Conservation (phyloP, 2,113 vertebrate genomes). For the Dendrocopos noguchii region DNA sequence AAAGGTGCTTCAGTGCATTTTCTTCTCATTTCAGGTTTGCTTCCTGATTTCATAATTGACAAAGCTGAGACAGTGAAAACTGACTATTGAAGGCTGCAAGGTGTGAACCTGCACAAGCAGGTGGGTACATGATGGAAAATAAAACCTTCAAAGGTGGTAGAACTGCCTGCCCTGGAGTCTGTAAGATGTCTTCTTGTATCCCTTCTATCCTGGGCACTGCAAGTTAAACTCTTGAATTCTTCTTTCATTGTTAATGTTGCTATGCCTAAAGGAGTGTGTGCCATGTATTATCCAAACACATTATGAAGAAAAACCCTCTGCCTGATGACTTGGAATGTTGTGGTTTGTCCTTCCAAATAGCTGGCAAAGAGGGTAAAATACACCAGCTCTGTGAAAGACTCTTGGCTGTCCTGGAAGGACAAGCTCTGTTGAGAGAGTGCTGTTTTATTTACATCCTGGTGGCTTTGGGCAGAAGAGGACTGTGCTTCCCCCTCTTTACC, state of each 20-base stretch:
- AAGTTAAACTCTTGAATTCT: background rate
- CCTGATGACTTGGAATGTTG: background rate
- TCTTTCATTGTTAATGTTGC: background rate
- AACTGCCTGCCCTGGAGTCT: background rate
- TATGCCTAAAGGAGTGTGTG: background rate
- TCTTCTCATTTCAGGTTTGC: slow-evolving; percentile 72
- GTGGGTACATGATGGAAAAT: slow-evolving; percentile 27
- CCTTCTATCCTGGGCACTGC: background rate
- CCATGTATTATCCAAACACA: background rate
- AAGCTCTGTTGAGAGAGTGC: background rate
- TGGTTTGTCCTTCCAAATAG: background rate
- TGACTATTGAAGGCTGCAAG: background rate
- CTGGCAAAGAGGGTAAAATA: background rate
- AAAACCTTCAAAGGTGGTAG: background rate
- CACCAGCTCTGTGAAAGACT: background rate
- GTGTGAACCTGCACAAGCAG: slow-evolving; percentile 55
- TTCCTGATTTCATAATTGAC: slow-evolving; percentile 56
- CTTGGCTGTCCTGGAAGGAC: background rate
- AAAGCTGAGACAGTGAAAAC: slow-evolving; percentile 19
- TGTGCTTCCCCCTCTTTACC: background rate
- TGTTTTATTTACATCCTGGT: background rate
- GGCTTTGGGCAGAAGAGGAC: background rate
- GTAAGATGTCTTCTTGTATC: background rate
- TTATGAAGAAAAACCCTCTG: background rate
- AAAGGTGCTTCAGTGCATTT: background rate